A percentile compares a stretch with the other conserved stretches of the same genome.
phyloP scores from a whole-genome alignment of 2,888 invertebrate genomes.

The Tethea ocularis region DNA sequence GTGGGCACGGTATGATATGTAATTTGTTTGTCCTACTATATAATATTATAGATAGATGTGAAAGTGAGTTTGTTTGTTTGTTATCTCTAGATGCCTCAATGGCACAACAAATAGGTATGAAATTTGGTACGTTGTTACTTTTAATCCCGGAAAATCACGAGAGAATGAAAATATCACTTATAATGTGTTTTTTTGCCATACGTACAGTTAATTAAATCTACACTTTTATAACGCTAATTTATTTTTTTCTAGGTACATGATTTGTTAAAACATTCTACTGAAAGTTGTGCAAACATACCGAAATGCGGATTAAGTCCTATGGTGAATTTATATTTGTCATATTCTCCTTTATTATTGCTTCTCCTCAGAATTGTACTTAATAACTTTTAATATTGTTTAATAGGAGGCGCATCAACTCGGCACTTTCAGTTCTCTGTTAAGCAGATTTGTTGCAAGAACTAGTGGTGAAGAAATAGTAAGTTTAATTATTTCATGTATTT shows the following conservation, averaged over 20 bases:
- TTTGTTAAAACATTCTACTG: constrained; percentile 34
- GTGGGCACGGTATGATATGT: constrained; percentile 51
- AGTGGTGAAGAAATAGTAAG: constrained; percentile 37
- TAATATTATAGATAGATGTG: no score
- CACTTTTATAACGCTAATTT: no score
- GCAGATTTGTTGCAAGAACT: constrained; percentile 38
- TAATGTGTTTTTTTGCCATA: no score
- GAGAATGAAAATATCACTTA: no score
- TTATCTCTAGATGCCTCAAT: no score
- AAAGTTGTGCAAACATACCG: constrained; percentile 10
- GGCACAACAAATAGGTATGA: no score
- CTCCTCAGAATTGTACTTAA: background rate
- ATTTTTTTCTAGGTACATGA: constrained; percentile 46
- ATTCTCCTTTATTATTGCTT: background rate
- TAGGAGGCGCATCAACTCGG: constrained; percentile 44
- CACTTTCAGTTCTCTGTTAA: constrained; percentile 54
- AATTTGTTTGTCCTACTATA: no score
- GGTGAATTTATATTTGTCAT: constrained; percentile 16
- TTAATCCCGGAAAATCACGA: no score
- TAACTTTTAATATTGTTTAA: constrained; percentile 16
- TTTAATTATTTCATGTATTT: no score
- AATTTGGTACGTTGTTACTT: no score
- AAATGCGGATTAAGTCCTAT: constrained; percentile 22
- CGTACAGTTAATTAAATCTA: no score
- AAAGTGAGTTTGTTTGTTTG: no score